Percentiles rank a stretch among this genome's conserved stretches.
Evolutionary conservation across 2,888 invertebrate species (phyloP).

Genomic region (Orchesellides sinensis): DNA sequence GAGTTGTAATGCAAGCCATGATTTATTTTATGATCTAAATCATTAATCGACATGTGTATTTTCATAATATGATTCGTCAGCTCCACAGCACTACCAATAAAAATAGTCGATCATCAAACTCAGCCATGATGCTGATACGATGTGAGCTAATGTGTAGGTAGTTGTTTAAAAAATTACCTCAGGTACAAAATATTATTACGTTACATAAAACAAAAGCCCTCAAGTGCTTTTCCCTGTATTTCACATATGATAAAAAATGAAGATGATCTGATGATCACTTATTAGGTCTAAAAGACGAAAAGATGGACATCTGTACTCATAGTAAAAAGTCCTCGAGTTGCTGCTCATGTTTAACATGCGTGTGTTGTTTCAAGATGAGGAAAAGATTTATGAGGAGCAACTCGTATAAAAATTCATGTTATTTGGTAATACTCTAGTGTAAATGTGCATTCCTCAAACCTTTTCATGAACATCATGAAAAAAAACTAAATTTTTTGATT

Average conservation of each 20-base stretch:
- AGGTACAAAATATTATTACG: constrained; percentile 27
- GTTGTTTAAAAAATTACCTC: too few species aligned
- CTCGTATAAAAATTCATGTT: constrained; percentile 40
- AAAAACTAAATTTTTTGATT: constrained; percentile 61
- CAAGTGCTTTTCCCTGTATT: constrained; percentile 49
- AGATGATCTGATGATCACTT: constrained; percentile 50
- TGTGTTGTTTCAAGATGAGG: constrained; percentile 34
- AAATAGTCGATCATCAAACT: neutral
- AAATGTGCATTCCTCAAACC: constrained; percentile 48
- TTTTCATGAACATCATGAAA: too few species aligned
- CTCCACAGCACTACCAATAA: constrained; percentile 32
- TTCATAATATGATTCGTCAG: constrained; percentile 24
- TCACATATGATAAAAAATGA: too few species aligned
- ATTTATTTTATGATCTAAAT: too few species aligned
- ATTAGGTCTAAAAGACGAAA: constrained; percentile 32
- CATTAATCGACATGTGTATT: constrained; percentile 37
- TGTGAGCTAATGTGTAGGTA: constrained; percentile 62
- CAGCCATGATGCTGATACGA: neutral
- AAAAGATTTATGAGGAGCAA: constrained; percentile 65
- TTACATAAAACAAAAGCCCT: constrained; percentile 49
- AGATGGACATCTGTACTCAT: constrained; percentile 22
- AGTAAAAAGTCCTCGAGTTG: too few species aligned
- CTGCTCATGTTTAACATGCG: neutral
- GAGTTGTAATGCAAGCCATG: too few species aligned
- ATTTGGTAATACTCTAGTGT: constrained; percentile 14